These are phyloP conservation scores for Trididemnum miniatum DNA, from an alignment of 23 tunicate genomes.

Conservation along the genomic window DNA sequence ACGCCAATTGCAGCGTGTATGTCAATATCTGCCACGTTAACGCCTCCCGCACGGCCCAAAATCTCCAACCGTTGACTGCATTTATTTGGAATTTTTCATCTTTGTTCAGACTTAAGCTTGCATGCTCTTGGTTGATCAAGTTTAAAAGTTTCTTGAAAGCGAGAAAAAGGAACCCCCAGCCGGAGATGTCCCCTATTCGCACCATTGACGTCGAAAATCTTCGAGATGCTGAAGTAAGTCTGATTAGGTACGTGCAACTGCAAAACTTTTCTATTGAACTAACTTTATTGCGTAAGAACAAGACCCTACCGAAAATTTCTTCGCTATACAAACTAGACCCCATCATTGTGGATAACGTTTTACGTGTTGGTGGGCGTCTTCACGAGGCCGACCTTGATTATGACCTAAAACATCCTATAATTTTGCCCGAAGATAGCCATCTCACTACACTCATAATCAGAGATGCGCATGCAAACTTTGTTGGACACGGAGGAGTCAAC, in stretches of 20 bases:
- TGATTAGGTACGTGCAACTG: neutral
- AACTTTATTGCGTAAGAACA: neutral
- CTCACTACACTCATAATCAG: neutral
- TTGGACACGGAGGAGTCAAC: neutral
- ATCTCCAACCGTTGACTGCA: neutral
- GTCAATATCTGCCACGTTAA: too few species aligned
- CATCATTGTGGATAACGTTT: neutral
- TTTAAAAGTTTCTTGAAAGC: neutral
- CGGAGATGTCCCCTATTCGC: too few species aligned
- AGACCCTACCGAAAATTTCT: neutral
- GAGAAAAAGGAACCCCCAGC: neutral
- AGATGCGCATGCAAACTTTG: neutral
- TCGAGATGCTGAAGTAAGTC: neutral
- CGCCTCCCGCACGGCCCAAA: too few species aligned
- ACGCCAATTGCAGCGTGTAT: too few species aligned
- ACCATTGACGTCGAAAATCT: neutral
- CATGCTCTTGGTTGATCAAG: neutral
- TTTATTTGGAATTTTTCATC: constrained; percentile 1
- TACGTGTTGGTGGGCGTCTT: constrained; percentile 1
- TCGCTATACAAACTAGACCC: constrained; percentile 3
- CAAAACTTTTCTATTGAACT: neutral
- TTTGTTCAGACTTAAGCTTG: neutral
- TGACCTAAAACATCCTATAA: neutral
- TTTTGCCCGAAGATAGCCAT: neutral
- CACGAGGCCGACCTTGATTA: neutral